Conservation (phyloP, 2,888 invertebrate species). For the Cataglyphis albicans region DNA sequence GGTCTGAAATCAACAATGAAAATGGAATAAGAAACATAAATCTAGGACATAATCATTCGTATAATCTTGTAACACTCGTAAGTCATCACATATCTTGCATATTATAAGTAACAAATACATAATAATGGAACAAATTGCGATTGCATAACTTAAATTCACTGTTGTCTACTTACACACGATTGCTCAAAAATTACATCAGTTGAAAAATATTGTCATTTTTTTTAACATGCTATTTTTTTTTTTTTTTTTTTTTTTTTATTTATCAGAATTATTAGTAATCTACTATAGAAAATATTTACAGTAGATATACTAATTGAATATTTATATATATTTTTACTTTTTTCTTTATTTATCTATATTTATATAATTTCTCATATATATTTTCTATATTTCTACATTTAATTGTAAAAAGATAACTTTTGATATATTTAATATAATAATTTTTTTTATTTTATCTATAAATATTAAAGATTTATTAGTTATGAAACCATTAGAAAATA, state of each 20-base stretch:
- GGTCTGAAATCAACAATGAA: background rate
- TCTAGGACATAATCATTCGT: background rate
- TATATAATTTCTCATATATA: background rate
- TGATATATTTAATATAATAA: background rate
- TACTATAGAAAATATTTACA: background rate
- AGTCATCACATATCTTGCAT: background rate
- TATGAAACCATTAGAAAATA: background rate
- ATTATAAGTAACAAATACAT: background rate
- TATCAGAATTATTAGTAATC: background rate
- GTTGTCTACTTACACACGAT: background rate
- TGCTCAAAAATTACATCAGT: background rate
- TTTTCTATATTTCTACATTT: background rate
- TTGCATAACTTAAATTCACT: background rate
- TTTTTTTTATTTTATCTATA: background rate
- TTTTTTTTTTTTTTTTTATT: background rate
- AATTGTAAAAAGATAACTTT: background rate
- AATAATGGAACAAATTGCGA: background rate
- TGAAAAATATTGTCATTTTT: no score
- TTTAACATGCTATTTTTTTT: no score
- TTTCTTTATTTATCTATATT: background rate
- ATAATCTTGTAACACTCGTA: slow-evolving; percentile 7
- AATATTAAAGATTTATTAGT: background rate
- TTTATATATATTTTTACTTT: background rate
- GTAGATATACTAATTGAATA: background rate
- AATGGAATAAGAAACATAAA: slow-evolving; percentile 28